A percentile compares a stretch with the other conserved stretches of the same genome.
Evolutionary conservation across 1,140 invertebrate genomes (phyloP).

Genomic region (Gonatopus flavifemur): DNA sequence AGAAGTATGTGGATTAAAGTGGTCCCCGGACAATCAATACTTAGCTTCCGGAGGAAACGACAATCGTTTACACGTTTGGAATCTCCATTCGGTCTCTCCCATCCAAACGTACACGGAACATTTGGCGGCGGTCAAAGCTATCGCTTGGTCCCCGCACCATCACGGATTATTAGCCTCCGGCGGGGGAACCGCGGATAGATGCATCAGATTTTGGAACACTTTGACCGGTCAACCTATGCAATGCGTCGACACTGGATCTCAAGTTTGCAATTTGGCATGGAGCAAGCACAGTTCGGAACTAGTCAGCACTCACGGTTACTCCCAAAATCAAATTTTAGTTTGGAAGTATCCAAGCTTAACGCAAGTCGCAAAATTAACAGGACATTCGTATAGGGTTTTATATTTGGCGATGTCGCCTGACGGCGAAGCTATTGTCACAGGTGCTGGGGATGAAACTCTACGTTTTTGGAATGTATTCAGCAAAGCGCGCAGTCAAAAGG

Average conservation of each 20-base stretch:
- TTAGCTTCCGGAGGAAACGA: conserved; percentile 99
- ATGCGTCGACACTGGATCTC: conserved; percentile 97
- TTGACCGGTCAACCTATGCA: conserved; percentile 99
- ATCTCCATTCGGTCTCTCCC: conserved; percentile 82
- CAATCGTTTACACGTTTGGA: conserved; percentile 98
- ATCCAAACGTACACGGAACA: conserved; percentile 98
- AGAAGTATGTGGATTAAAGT: conserved; percentile 98
- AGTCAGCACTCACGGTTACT: conserved; percentile 99
- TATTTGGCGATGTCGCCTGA: conserved; percentile 98
- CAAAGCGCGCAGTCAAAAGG: conserved; percentile 93
- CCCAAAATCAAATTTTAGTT: conserved; percentile 98
- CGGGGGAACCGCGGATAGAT: conserved; percentile 97
- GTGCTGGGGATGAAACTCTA: conserved; percentile 97
- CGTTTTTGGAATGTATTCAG: conserved; percentile 99
- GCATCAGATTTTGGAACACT: conserved; percentile 99
- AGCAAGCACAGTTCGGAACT: conserved; percentile 98
- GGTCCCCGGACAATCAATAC: conserved; percentile 99
- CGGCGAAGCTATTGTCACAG: conserved; percentile 98
- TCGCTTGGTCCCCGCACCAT: conserved; percentile 99
- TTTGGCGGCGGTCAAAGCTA: conserved; percentile 97
- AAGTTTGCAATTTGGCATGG: conserved; percentile 99
- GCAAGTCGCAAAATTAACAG: conserved; percentile 96
- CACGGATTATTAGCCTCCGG: conserved; percentile 96
- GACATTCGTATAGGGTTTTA: conserved; percentile 95
- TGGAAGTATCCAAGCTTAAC: conserved; percentile 99